Evolutionary conservation across 2,888 invertebrate genomes (phyloP), one percentile per base, ranked within the genome.

Genomic region (Xestobium rufovillosum): DNA sequence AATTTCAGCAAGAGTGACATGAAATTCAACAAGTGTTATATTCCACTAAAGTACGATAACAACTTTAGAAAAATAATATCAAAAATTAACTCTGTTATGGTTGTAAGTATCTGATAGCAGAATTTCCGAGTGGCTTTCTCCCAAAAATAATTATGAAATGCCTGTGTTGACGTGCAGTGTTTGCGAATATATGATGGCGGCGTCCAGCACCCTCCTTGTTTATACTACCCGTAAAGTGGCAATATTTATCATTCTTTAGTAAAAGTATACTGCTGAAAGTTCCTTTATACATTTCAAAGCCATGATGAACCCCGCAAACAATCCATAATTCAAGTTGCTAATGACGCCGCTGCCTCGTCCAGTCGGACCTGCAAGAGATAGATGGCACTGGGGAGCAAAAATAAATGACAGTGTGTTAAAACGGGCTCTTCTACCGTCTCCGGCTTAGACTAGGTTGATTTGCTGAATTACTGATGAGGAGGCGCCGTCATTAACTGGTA

Each of bases 241-340:
- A n/a, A n/a, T n/a, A 19, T 19, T n/a, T 19, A 19, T 19, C 23
- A 19, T 19, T 19, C 23, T 19, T 19, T n/a, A n/a, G n/a, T n/a
- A 19, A 19, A 19, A 19, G 6, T 8, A 19, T n/a, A 19, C 23
- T n/a, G n/a, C 23, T 19, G 6, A 19, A 19, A 19, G n/a, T 19
- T 19, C n/a, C 23, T 19, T 19, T 19, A 19, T 19, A 19, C 23
- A 19, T 19, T 19, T 19, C 23, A 19, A 19, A 19, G 23, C 23
- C 45, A 43, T 43, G 46, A 47, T 38, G 46, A 45, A 44, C 43
- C 50, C 51, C 56, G 55, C 61, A 63, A 62, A 62, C 61, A 63
- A 62, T 61, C 63, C 61, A 63, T 63, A 63, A 63, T 61, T 63
- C 62, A 63, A 59, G 51, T 59, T 57, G 58, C 62, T 63, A 63